A percentile compares a stretch with the other conserved stretches of the same genome.
Conservation (phyloP, 2,113 vertebrate species). For the Camelus bactrianus region DNA sequence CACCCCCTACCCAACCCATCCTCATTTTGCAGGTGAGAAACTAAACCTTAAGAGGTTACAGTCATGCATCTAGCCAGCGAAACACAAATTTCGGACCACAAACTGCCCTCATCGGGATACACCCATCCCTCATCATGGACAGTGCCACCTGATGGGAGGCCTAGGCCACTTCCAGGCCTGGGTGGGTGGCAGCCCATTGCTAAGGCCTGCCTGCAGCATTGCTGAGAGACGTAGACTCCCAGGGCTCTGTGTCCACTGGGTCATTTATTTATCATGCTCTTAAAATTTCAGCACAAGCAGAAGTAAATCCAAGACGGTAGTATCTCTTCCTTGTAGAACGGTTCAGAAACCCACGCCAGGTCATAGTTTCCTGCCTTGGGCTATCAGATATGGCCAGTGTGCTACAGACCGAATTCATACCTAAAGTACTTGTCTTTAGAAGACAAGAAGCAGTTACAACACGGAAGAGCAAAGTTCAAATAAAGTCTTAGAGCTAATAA, state of each 20-base stretch:
- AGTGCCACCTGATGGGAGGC: not conserved
- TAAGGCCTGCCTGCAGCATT: not conserved
- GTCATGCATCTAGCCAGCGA: not conserved
- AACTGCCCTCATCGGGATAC: not conserved
- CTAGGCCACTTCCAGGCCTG: not conserved
- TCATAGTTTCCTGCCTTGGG: not conserved
- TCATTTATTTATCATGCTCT: not conserved
- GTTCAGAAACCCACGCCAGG: not conserved
- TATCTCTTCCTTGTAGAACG: not conserved
- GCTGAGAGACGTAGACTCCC: not conserved
- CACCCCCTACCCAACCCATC: not conserved
- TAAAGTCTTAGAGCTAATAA: not conserved
- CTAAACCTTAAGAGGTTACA: not conserved
- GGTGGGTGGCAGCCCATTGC: too few species aligned
- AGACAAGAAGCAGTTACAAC: slow-evolving; percentile 5
- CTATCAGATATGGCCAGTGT: not conserved
- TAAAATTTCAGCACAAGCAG: not conserved
- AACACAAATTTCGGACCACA: not conserved
- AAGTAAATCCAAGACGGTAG: not conserved
- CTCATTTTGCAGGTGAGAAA: slow-evolving; percentile 1
- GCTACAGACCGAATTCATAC: not conserved
- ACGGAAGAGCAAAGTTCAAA: not conserved
- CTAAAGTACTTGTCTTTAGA: not conserved
- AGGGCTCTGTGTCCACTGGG: not conserved
- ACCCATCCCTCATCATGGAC: not conserved